Conservation (phyloP, 1,140 invertebrate species). For the Spodoptera frugiperda region DNA sequence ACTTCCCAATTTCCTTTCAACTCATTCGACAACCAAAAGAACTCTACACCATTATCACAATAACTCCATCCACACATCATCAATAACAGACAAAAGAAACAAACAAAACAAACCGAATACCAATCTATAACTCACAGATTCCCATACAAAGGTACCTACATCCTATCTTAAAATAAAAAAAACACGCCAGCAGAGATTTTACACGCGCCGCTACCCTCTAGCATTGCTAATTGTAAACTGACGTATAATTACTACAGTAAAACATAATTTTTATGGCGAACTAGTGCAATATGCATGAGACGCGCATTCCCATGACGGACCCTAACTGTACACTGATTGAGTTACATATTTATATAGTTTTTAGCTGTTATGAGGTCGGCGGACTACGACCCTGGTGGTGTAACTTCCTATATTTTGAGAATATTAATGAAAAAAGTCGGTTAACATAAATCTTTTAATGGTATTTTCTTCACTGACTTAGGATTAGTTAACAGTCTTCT, state of each 20-base stretch:
- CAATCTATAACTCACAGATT: background rate
- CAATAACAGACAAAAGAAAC: too few relatives aligned
- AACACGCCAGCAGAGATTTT: slow-evolving; percentile 42
- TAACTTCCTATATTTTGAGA: background rate
- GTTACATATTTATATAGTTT: slow-evolving; percentile 54
- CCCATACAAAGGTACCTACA: background rate
- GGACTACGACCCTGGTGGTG: slow-evolving; percentile 11
- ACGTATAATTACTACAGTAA: slow-evolving; percentile 55
- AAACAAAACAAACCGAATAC: too few relatives aligned
- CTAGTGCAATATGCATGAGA: slow-evolving; percentile 70
- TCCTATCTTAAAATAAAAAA: slow-evolving; percentile 26
- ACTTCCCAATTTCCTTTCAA: too few relatives aligned
- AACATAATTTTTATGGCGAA: slow-evolving; percentile 53
- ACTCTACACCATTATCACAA: too few relatives aligned
- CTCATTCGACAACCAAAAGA: too few relatives aligned
- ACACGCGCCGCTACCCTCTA: slow-evolving; percentile 44
- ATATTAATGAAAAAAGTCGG: too few relatives aligned
- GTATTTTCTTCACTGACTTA: too few relatives aligned
- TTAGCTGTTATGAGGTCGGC: slow-evolving; percentile 57
- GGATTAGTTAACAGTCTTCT: too few relatives aligned
- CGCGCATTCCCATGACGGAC: slow-evolving; percentile 62
- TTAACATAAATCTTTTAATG: too few relatives aligned
- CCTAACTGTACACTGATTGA: slow-evolving; percentile 64
- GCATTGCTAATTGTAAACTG: slow-evolving; percentile 1
- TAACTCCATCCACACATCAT: too few relatives aligned